phyloP scores from a whole-genome alignment of 2,888 invertebrate species.

The Calliopum simillimum region DNA sequence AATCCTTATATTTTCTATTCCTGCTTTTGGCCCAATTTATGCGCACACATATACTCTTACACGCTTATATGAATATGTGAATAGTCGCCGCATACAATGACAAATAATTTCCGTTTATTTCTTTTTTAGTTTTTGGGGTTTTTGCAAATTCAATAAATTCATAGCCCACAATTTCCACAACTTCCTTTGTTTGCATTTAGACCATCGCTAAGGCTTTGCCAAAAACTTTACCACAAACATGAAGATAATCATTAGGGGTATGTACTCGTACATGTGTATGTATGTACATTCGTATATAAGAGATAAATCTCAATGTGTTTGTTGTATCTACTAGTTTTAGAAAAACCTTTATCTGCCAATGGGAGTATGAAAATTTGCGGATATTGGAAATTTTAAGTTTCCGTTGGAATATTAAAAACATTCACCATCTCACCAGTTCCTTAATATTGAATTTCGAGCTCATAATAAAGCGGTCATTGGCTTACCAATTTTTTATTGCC shows the following conservation, averaged over 20 bases:
- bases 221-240: constrained; percentile 24
- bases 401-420: background rate
- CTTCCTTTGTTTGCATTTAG: constrained; percentile 24
- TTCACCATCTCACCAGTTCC: background rate
- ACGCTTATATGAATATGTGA: constrained; percentile 5
- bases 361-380: background rate
- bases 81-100: constrained; percentile 25
- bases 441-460: background rate
- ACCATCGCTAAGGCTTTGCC: constrained; percentile 18
- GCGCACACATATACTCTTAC: background rate
- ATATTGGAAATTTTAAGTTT: constrained; percentile 18
- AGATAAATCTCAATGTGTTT: constrained; percentile 1
- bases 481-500: too few relatives aligned
- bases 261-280: background rate
- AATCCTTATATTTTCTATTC: constrained; percentile 12
- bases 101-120: constrained; percentile 28
- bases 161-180: constrained; percentile 23
- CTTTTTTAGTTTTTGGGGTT: background rate
- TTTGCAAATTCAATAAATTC: constrained; percentile 31
- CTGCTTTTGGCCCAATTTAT: constrained; percentile 17
- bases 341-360: background rate
- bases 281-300: too few relatives aligned
- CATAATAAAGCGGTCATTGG: background rate
- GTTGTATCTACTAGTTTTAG: background rate
- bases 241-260: constrained; percentile 19